Conservation (phyloP, 2,113 vertebrate genomes). For the Dryoscopus gambensis region DNA sequence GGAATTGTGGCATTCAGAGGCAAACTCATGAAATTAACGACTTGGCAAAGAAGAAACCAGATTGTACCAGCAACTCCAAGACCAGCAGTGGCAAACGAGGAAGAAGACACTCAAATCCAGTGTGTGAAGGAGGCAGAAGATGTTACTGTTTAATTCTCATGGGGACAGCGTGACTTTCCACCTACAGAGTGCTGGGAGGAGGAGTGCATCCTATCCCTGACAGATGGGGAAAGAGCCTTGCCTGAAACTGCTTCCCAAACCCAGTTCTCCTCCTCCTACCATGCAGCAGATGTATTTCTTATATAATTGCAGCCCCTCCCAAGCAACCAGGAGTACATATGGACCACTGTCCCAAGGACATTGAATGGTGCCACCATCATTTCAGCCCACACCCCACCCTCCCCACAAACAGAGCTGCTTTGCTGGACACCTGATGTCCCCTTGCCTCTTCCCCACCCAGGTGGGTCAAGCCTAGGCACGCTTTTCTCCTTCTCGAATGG, state of each 20-base stretch:
- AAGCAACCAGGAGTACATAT: neutral
- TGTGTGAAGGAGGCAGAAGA: neutral
- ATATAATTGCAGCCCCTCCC: neutral
- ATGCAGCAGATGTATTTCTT: neutral
- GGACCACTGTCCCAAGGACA: neutral
- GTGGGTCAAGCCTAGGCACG: rapidly evolving
- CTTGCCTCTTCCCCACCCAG: neutral
- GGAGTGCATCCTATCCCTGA: neutral
- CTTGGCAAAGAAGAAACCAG: neutral
- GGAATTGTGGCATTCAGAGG: neutral
- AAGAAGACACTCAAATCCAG: neutral
- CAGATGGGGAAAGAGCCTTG: neutral
- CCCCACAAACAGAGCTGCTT: neutral
- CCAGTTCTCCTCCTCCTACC: neutral
- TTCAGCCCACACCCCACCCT: neutral
- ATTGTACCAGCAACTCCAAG: neutral
- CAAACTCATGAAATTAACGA: neutral
- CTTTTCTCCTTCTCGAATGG: neutral
- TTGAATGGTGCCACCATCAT: neutral
- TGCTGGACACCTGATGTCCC: neutral
- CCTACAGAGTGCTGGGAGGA: neutral
- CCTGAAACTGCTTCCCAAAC: neutral
- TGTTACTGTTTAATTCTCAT: neutral
- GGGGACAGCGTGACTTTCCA: neutral
- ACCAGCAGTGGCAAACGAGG: neutral